phyloP scores from a whole-genome alignment of 2,888 invertebrate species.

The Pammene aurita region DNA sequence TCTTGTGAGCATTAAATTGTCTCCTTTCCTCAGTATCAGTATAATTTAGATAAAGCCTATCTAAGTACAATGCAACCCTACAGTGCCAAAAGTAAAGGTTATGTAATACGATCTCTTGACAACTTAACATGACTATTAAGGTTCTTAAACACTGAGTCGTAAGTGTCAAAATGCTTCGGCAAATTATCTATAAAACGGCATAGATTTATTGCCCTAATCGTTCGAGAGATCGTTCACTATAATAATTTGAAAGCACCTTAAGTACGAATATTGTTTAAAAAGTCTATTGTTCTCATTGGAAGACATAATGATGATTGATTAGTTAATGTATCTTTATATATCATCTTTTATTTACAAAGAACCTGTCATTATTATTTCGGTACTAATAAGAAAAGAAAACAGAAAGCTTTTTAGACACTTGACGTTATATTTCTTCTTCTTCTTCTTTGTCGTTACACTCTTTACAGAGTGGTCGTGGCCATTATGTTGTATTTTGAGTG shows the following conservation, averaged over 20 bases:
- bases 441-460: no score
- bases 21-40: no score
- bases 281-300: slow-evolving; percentile 29
- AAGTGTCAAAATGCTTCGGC: slow-evolving; percentile 10
- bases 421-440: no score
- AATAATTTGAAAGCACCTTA: slow-evolving; percentile 29
- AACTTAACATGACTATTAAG: background rate
- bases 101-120: slow-evolving; percentile 6
- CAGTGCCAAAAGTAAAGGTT: slow-evolving; percentile 2
- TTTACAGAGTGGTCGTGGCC: no score
- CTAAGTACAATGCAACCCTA: background rate
- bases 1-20: no score
- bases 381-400: background rate
- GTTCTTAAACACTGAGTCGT: slow-evolving; percentile 1
- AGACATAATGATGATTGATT: slow-evolving; percentile 33
- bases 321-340: slow-evolving; percentile 15
- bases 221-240: slow-evolving; percentile 39
- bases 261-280: slow-evolving; percentile 20
- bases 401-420: slow-evolving; percentile 11
- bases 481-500: no score
- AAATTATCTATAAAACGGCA: background rate
- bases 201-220: slow-evolving; percentile 42
- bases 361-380: background rate
- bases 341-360: slow-evolving; percentile 28
- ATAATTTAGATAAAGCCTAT: background rate